Evolutionary conservation across 2,113 vertebrate genomes (phyloP).

Genomic region (Bujurquina vittata): DNA sequence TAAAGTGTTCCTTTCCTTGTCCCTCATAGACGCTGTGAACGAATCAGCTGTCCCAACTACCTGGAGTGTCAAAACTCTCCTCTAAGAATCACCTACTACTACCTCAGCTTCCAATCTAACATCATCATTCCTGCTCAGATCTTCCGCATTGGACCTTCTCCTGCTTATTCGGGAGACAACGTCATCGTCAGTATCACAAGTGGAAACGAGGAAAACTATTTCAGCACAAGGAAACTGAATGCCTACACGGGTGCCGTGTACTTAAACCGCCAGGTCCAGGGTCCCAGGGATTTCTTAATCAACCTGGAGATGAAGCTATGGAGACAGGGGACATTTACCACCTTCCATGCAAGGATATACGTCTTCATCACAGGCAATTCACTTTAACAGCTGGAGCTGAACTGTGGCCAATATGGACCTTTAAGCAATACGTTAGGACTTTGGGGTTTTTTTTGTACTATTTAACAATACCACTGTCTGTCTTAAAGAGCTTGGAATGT

Average conservation of each 20-base stretch:
- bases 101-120: conserved; percentile 93
- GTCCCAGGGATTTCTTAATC: conserved; percentile 88
- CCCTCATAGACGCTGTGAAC: conserved; percentile 87
- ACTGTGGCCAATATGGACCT: conserved; percentile 24
- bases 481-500: background rate
- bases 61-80: conserved; percentile 90
- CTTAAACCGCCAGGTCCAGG: conserved; percentile 85
- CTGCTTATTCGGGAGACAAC: conserved; percentile 90
- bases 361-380: conserved; percentile 89
- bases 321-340: conserved; percentile 91
- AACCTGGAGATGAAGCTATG: conserved; percentile 95
- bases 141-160: conserved; percentile 94
- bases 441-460: conserved; percentile 3
- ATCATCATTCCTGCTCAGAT: conserved; percentile 91
- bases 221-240: conserved; percentile 88
- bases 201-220: conserved; percentile 91
- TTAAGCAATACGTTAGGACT: conserved; percentile 21
- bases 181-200: conserved; percentile 87
- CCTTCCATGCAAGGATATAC: conserved; percentile 91
- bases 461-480: conserved; percentile 37
- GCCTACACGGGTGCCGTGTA: conserved; percentile 90
- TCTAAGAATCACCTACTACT: conserved; percentile 90
- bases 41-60: conserved; percentile 86
- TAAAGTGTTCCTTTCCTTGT: background rate
- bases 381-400: conserved; percentile 64